phyloP scores from a whole-genome alignment of 1,140 invertebrate genomes.

The Ostrea denselamellosa region DNA sequence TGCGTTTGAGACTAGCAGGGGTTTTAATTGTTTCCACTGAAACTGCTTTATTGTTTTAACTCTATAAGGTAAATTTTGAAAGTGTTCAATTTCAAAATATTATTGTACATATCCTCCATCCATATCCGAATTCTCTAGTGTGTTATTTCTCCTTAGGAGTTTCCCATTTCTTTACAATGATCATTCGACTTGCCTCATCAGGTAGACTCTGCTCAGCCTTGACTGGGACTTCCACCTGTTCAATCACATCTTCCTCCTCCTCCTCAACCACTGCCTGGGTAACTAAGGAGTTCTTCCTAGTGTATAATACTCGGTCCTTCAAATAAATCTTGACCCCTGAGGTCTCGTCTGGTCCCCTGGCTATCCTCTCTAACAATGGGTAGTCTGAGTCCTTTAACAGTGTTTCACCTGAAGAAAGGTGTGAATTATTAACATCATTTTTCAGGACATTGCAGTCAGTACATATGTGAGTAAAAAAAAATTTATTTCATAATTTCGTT shows the following conservation, averaged over 20 bases:
- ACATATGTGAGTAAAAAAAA: too few relatives aligned
- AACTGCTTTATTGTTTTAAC: too few relatives aligned
- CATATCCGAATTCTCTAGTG: too few relatives aligned
- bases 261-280: slow-evolving; percentile 56
- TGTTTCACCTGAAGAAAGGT: slow-evolving; percentile 84
- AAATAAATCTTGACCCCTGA: slow-evolving; percentile 89
- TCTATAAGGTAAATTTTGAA: too few relatives aligned
- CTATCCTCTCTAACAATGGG: slow-evolving; percentile 87
- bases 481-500: too few relatives aligned
- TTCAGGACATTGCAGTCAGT: too few relatives aligned
- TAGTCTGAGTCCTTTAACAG: slow-evolving; percentile 88
- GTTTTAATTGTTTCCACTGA: too few relatives aligned
- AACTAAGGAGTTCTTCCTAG: slow-evolving; percentile 82
- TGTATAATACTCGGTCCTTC: slow-evolving; percentile 86
- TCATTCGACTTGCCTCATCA: slow-evolving; percentile 67
- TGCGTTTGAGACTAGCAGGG: too few relatives aligned
- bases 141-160: not conserved
- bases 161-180: not conserved
- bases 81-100: too few relatives aligned
- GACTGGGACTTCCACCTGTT: slow-evolving; percentile 54
- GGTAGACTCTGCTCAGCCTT: slow-evolving; percentile 67
- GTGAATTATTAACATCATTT: too few relatives aligned
- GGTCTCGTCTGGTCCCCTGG: slow-evolving; percentile 88
- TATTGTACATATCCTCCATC: too few relatives aligned
- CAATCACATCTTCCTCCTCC: slow-evolving; percentile 12